Conservation (phyloP, 1,140 invertebrate species). For the Drosophila auraria region DNA sequence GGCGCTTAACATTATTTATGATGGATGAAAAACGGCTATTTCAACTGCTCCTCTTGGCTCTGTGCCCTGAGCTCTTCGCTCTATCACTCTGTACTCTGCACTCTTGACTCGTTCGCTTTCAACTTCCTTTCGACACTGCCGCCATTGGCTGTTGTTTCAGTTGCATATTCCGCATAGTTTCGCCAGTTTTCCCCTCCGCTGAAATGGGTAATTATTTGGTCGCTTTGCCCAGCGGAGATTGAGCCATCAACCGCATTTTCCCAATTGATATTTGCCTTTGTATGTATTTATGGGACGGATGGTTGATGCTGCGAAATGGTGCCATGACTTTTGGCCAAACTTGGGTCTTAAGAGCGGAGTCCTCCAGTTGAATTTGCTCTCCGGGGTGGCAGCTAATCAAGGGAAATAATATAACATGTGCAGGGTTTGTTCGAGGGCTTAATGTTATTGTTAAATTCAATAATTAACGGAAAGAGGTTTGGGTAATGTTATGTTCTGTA, state of each 20-base stretch:
- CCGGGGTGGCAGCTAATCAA: slow-evolving; percentile 8
- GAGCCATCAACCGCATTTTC: slow-evolving; percentile 42
- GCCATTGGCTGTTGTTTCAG: slow-evolving; percentile 67
- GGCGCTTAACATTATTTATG: slow-evolving; percentile 85
- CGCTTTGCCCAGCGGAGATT: slow-evolving; percentile 28
- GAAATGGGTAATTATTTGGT: slow-evolving; percentile 35
- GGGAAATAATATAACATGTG: slow-evolving; percentile 12
- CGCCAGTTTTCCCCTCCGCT: slow-evolving; percentile 34
- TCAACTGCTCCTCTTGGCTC: slow-evolving; percentile 40
- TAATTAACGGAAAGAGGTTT: slow-evolving; percentile 13
- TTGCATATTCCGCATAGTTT: slow-evolving; percentile 72
- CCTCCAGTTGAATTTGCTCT: neutral
- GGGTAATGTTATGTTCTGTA: neutral
- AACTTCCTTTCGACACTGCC: slow-evolving; percentile 65
- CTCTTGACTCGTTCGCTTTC: slow-evolving; percentile 38
- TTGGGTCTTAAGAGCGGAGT: slow-evolving; percentile 42
- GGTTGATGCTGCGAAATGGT: slow-evolving; percentile 13
- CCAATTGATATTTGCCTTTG: slow-evolving; percentile 45
- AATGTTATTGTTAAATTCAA: slow-evolving; percentile 10
- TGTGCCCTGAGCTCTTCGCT: slow-evolving; percentile 2
- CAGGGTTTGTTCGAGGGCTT: neutral
- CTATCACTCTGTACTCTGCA: neutral
- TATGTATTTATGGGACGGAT: slow-evolving; percentile 12
- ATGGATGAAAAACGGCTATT: slow-evolving; percentile 80
- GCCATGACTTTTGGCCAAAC: slow-evolving; percentile 64